Conservation (phyloP, 37 sponge, comb jelly and placozoan genomes). For the Oscarella lobularis region DNA sequence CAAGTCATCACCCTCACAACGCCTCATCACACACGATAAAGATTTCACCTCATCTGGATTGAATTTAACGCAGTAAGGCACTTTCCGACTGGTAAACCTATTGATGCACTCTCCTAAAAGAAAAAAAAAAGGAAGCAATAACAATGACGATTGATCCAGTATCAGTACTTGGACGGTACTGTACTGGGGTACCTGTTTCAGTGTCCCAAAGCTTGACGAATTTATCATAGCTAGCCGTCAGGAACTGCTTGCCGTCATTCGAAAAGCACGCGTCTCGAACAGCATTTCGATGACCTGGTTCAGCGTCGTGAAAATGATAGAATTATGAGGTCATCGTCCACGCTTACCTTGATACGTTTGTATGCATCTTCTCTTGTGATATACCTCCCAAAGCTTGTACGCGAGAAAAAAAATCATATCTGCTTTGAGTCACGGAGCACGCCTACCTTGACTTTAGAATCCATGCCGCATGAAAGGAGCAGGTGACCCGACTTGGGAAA, state of each 20-base stretch:
- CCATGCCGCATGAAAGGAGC: slow-evolving; percentile 90
- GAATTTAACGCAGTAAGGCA: slow-evolving; percentile 91
- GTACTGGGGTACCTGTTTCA: slow-evolving; percentile 94
- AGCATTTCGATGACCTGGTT: slow-evolving; percentile 78
- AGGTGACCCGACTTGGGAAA: slow-evolving; percentile 90
- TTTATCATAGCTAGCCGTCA: slow-evolving; percentile 81
- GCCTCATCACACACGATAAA: background rate
- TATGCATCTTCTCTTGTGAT: slow-evolving; percentile 71
- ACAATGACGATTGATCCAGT: too few species aligned
- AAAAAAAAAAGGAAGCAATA: background rate
- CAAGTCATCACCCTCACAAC: too few species aligned
- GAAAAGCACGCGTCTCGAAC: slow-evolving; percentile 84
- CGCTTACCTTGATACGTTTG: slow-evolving; percentile 60
- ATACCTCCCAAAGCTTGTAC: slow-evolving; percentile 96
- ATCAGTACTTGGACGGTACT: too few species aligned
- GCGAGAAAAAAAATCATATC: too few species aligned
- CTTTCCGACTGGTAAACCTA: slow-evolving; percentile 70
- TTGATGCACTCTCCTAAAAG: slow-evolving; percentile 50
- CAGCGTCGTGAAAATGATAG: background rate
- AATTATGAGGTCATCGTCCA: background rate
- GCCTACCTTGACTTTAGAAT: slow-evolving; percentile 73
- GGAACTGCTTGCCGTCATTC: slow-evolving; percentile 84
- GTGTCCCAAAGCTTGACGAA: slow-evolving; percentile 96
- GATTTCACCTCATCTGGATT: slow-evolving; percentile 64
- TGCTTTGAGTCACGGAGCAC: too few species aligned